phyloP scores from a whole-genome alignment of 2,888 invertebrate species.

The Hyalella azteca region DNA sequence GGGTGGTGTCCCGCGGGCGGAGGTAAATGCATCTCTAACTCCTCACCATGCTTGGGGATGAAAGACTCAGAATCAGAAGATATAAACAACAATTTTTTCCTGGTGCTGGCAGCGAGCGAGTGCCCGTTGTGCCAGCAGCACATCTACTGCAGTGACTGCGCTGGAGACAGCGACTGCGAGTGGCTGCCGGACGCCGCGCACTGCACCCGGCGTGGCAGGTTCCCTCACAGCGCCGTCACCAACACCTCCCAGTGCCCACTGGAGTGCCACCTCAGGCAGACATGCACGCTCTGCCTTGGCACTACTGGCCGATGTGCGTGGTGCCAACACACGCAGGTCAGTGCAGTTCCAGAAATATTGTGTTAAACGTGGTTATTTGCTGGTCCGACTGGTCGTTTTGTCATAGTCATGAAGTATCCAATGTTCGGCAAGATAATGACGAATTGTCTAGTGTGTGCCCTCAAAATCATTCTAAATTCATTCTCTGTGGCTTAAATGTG shows the following conservation, averaged over 20 bases:
- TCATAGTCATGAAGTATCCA: no score
- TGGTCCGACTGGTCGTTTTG: no score
- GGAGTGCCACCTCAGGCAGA: slow-evolving; percentile 78
- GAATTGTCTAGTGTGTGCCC: no score
- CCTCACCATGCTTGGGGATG: slow-evolving; percentile 28
- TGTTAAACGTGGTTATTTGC: no score
- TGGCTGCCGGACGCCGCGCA: slow-evolving; percentile 91
- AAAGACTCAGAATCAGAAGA: background rate
- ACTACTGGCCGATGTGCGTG: slow-evolving; percentile 89
- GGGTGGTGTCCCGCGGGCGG: slow-evolving; percentile 82
- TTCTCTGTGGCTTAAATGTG: no score
- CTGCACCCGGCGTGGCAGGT: slow-evolving; percentile 78
- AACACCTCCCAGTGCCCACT: slow-evolving; percentile 74
- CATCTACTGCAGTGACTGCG: slow-evolving; percentile 85
- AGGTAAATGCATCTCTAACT: slow-evolving; percentile 67
- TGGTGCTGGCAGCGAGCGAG: slow-evolving; percentile 80
- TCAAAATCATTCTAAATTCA: no score
- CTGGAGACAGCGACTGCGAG: slow-evolving; percentile 74
- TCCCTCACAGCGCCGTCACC: slow-evolving; percentile 67
- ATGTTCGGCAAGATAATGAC: no score
- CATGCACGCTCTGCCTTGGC: slow-evolving; percentile 83
- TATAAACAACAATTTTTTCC: slow-evolving; percentile 71
- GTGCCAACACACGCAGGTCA: slow-evolving; percentile 82
- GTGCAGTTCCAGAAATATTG: background rate
- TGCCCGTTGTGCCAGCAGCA: slow-evolving; percentile 89